phyloP scores from a whole-genome alignment of 2,113 vertebrate genomes.

The Platysteira castanea region DNA sequence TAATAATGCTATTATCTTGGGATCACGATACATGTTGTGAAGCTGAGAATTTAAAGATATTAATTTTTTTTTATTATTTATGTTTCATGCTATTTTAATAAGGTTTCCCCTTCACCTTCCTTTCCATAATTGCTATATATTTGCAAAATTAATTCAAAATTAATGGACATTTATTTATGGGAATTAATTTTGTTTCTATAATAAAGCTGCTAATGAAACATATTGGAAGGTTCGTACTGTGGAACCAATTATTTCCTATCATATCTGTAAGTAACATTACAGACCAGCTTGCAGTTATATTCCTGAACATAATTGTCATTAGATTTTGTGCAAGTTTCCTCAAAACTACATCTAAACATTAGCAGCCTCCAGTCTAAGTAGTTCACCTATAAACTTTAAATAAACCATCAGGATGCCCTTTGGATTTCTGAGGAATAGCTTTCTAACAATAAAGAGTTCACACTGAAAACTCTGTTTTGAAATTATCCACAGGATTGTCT shows the following conservation, averaged over 20 bases:
- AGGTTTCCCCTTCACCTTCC: neutral
- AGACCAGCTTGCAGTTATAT: neutral
- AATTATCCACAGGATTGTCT: neutral
- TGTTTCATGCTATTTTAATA: neutral
- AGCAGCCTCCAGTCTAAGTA: neutral
- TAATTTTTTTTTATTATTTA: conserved; percentile 29
- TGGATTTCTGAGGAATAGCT: neutral
- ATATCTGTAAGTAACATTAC: neutral
- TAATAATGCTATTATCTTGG: neutral
- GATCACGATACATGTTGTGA: neutral
- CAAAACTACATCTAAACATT: neutral
- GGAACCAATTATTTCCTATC: conserved; percentile 22
- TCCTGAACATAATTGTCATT: neutral
- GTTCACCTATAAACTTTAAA: neutral
- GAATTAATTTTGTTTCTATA: conserved; percentile 47
- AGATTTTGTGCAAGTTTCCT: neutral
- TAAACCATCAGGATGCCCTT: neutral
- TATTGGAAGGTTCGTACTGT: neutral
- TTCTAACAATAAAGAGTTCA: neutral
- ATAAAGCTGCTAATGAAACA: conserved; percentile 31
- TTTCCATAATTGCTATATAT: neutral
- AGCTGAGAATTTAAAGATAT: neutral
- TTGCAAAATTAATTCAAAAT: conserved; percentile 32
- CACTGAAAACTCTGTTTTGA: neutral
- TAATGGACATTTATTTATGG: conserved; percentile 10